Percentiles rank a stretch among this genome's conserved stretches.
Conservation (phyloP, 2,888 invertebrate species). For the Tricholauxania praeusta region DNA sequence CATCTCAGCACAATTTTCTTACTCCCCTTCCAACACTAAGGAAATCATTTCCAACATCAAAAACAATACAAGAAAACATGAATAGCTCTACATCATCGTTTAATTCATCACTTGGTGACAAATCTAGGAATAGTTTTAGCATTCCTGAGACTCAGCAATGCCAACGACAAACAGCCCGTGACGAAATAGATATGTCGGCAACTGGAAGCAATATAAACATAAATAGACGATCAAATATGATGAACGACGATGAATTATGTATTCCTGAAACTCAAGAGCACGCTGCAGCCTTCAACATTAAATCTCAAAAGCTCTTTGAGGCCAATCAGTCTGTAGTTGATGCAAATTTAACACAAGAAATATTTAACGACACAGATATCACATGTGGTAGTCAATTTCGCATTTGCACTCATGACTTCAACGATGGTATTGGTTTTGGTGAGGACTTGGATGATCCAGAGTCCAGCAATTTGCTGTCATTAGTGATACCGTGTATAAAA, state of each 20-base stretch:
- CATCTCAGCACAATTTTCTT: conserved; percentile 33
- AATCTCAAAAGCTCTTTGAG: neutral
- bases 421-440: conserved; percentile 45
- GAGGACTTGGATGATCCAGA: conserved; percentile 37
- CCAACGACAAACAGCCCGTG: neutral
- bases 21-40: conserved; percentile 23
- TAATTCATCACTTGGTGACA: conserved; percentile 31
- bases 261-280: conserved; percentile 59
- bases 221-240: conserved; percentile 27
- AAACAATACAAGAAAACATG: conserved; percentile 1
- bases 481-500: conserved; percentile 45
- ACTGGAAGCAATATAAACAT: conserved; percentile 40
- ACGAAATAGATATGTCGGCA: conserved; percentile 36
- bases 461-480: conserved; percentile 42
- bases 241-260: conserved; percentile 52
- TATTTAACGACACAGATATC: conserved; percentile 17
- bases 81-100: conserved; percentile 17
- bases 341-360: conserved; percentile 35
- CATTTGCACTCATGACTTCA: conserved; percentile 55
- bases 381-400: conserved; percentile 48
- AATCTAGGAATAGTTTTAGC: conserved; percentile 48
- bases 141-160: conserved; percentile 53
- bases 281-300: neutral
- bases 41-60: neutral
- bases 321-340: neutral